phyloP scores from a whole-genome alignment of 2,888 invertebrate genomes.

The Chymomyza caudatula region DNA sequence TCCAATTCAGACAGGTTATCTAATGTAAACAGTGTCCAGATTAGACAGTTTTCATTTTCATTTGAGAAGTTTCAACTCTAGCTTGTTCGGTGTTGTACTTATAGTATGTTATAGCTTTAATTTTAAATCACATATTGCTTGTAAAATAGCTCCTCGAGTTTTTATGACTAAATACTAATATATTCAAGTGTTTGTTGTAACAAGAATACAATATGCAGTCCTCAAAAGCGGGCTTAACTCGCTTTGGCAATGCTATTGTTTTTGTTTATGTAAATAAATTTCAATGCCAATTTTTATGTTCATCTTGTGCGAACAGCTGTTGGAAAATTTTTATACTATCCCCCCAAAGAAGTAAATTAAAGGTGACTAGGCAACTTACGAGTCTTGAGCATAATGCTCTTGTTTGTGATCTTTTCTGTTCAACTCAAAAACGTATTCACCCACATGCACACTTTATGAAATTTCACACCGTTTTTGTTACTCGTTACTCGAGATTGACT shows the following conservation, averaged over 20 bases:
- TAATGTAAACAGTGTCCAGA: no score
- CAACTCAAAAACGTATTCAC: not conserved
- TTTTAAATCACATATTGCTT: no score
- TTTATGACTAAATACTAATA: no score
- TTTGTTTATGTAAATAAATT: not conserved
- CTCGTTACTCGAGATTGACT: conserved; percentile 1
- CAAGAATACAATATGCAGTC: no score
- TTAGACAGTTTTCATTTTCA: no score
- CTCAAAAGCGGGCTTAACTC: no score
- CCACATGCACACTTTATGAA: not conserved
- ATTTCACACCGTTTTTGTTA: not conserved
- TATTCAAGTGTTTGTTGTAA: no score
- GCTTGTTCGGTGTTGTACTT: no score
- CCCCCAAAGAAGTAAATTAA: not conserved
- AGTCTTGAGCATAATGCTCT: not conserved
- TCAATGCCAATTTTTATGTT: not conserved
- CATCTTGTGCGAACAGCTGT: not conserved
- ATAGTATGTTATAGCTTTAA: no score
- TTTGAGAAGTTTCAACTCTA: no score
- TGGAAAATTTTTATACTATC: not conserved
- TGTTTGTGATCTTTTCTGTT: not conserved
- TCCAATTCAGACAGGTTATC: no score
- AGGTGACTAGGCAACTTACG: not conserved
- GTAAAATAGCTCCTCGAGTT: no score
- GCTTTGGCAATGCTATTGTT: not conserved